Evolutionary conservation across 2,888 invertebrate species (phyloP).

Genomic region (Trypoxylon attenuatum): DNA sequence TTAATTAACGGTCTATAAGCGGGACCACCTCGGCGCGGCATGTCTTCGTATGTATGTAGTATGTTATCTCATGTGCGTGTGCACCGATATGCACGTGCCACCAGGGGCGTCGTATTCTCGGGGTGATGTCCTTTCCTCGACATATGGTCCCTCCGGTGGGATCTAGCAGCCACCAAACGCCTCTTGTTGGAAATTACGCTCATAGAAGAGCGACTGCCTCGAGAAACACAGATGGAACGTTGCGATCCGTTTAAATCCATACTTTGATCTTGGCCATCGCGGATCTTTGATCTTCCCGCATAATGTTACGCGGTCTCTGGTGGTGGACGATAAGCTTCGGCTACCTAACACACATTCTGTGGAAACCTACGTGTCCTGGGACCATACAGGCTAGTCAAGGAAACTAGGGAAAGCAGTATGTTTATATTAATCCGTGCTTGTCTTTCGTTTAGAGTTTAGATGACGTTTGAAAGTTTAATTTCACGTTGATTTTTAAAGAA

Average conservation of each 20-base stretch:
- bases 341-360: no score
- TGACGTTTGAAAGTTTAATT: no score
- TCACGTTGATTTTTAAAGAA: no score
- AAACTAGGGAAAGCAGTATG: no score
- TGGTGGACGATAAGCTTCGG: no score
- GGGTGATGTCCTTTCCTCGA: constrained; percentile 38
- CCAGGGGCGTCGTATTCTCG: constrained; percentile 15
- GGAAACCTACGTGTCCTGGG: no score
- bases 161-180: constrained; percentile 33
- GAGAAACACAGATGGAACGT: no score
- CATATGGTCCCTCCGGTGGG: constrained; percentile 20
- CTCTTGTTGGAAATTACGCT: constrained; percentile 44
- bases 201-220: constrained; percentile 4
- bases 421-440: no score
- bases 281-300: neutral
- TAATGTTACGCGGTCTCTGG: neutral
- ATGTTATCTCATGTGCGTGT: constrained; percentile 31
- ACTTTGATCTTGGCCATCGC: neutral
- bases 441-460: no score
- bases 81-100: constrained; percentile 36
- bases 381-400: no score
- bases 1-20: constrained; percentile 63
- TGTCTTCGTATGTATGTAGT: constrained; percentile 6
- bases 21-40: constrained; percentile 17
- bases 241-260: neutral